These are phyloP conservation scores for Tetragonula clypearis DNA, from an alignment of 1,140 invertebrate genomes.

Conservation along the genomic window DNA sequence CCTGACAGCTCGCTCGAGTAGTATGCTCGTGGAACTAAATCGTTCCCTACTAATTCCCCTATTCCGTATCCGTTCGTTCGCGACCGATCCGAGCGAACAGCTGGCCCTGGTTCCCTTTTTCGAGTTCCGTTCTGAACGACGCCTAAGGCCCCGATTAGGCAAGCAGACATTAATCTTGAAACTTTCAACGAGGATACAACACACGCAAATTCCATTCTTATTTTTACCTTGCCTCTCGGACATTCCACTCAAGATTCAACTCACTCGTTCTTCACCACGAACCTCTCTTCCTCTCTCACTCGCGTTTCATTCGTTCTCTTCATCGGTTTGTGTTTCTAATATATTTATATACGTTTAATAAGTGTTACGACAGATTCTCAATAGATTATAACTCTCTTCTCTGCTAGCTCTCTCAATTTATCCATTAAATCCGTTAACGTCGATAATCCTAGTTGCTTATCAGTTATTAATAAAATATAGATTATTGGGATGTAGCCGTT, in stretches of 20 bases:
- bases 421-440: slow-evolving; percentile 61
- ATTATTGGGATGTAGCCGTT: slow-evolving; percentile 76
- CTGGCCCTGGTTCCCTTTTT: not conserved
- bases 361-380: slow-evolving; percentile 53
- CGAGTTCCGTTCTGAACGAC: slow-evolving; percentile 42
- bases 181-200: slow-evolving; percentile 53
- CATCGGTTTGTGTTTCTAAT: slow-evolving; percentile 25
- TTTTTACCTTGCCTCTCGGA: not conserved
- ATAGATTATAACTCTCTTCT: slow-evolving; percentile 61
- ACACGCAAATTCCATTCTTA: slow-evolving; percentile 15
- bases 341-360: slow-evolving; percentile 3
- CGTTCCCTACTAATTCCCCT: not conserved
- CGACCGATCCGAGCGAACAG: not conserved
- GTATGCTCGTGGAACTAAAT: not conserved
- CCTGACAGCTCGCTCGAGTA: slow-evolving; percentile 12
- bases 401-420: slow-evolving; percentile 3
- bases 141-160: slow-evolving; percentile 67
- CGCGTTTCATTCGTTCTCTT: slow-evolving; percentile 3
- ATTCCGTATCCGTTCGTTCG: not conserved
- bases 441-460: slow-evolving; percentile 67
- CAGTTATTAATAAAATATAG: slow-evolving; percentile 79
- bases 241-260: not conserved
- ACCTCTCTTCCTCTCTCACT: not conserved
- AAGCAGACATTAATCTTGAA: slow-evolving; percentile 43
- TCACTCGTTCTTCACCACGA: not conserved